These are phyloP conservation scores for Drosophila navojoa DNA, from an alignment of 1,140 invertebrate genomes.

Conservation along the genomic window DNA sequence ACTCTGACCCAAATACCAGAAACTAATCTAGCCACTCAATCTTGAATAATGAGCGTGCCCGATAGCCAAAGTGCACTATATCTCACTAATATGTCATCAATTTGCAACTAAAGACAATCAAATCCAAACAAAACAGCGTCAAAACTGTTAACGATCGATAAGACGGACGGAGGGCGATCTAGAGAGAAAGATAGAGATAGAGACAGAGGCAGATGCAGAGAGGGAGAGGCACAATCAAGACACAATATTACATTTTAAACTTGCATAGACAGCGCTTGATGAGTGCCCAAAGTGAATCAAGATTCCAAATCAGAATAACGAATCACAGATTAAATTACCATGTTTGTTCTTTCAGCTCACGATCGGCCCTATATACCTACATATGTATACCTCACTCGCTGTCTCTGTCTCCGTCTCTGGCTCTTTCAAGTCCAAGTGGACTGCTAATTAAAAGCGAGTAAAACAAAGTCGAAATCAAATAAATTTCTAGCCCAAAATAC, in stretches of 20 bases:
- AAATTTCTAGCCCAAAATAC: conserved; percentile 57
- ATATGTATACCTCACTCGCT: background rate
- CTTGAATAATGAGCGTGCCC: conserved; percentile 40
- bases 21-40: conserved; percentile 18
- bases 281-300: conserved; percentile 76
- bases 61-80: conserved; percentile 31
- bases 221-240: conserved; percentile 44
- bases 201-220: background rate
- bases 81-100: conserved; percentile 75
- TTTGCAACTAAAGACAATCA: conserved; percentile 76
- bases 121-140: conserved; percentile 68
- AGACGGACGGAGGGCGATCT: background rate
- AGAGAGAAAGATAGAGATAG: no score
- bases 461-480: conserved; percentile 78
- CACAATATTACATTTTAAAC: conserved; percentile 68
- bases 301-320: conserved; percentile 60
- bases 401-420: conserved; percentile 4
- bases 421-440: conserved; percentile 39
- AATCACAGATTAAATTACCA: conserved; percentile 73
- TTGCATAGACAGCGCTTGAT: conserved; percentile 71
- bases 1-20: conserved; percentile 19
- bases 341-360: conserved; percentile 48
- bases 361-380: background rate
- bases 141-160: conserved; percentile 61
- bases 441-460: conserved; percentile 80